These are phyloP conservation scores for Matsumurasca onukii DNA, from an alignment of 1,140 invertebrate species.

Conservation along the genomic window DNA sequence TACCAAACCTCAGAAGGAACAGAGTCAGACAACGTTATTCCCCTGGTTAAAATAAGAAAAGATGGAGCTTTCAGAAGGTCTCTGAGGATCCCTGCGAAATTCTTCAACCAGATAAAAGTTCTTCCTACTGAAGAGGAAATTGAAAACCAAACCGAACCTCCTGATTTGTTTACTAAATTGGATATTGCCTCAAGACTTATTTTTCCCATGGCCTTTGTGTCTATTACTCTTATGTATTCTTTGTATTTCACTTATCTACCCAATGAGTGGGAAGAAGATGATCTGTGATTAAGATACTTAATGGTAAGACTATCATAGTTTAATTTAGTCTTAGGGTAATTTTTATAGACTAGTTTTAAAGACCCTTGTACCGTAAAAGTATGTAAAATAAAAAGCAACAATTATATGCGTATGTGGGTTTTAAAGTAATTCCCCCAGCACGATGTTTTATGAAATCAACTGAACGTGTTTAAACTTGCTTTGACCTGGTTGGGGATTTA, in stretches of 20 bases:
- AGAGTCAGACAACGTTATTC: neutral
- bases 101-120: neutral
- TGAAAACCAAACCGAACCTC: neutral
- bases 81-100: neutral
- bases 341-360: too few relatives aligned
- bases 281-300: too few relatives aligned
- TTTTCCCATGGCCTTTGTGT: conserved; percentile 11
- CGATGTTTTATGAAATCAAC: too few relatives aligned
- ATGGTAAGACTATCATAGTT: too few relatives aligned
- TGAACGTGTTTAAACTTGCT: too few relatives aligned
- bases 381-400: too few relatives aligned
- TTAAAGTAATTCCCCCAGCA: too few relatives aligned
- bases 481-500: too few relatives aligned
- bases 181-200: neutral
- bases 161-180: neutral
- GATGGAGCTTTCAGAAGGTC: neutral
- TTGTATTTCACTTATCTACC: neutral
- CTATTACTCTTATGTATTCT: neutral
- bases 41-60: neutral
- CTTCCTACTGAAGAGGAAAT: neutral
- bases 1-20: neutral
- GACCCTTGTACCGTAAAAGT: too few relatives aligned
- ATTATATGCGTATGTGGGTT: too few relatives aligned
- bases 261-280: neutral
- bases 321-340: too few relatives aligned